Base-by-base conservation (phyloP, 2,797 vertebrate genomes). In the Otus scops region DNA sequence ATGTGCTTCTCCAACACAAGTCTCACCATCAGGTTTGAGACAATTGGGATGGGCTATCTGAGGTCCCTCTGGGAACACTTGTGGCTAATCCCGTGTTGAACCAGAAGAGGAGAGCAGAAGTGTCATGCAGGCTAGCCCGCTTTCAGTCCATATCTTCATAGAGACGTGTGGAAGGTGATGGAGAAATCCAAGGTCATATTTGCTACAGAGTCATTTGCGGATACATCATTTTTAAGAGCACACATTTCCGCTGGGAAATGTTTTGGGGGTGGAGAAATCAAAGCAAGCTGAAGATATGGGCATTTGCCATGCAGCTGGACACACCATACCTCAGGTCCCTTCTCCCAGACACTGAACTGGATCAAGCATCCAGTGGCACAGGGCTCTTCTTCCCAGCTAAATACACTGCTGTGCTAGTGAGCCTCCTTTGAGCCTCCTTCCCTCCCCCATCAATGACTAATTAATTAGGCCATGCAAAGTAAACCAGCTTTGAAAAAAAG, bases 81-180 rank as follows among this genome's bases (percentile, higher is more conserved):
- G 47, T 4, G 15, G 6, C 4, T 75, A n/a, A 20, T 13, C 1
- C 0, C 28, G 23, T 14, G 9, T 54, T 61, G 57, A 86, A 61
- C 2, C 19, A 50, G 26, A 57, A 75, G 9, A 34, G 27, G 28
- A 53, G 8, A 68, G 41, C 15, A 23, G 5, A 60, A 54, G 9
- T 15, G 11, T 19, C 32, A 6, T 26, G 11, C 18, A 14, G 12
- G 7, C 27, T 43, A 32, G 22, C 12, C 28, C 30, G 11, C 20
- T 77, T 85, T 88, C 28, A 9, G 18, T 26, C 13, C 27, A 11
- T 5, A 0, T 4, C 6, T 48, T 51, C 36, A 9, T 3, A 43
- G 39, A 63, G 23, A 22, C 16, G 19, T 14, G 18, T 71, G 63
- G 63, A 79, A 85, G 5, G 9, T 1, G 0, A 14, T 39, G 24